Percentiles rank a stretch among this genome's conserved stretches.
phyloP scores from a whole-genome alignment of 2,113 vertebrate species.

The Redunca redunca region DNA sequence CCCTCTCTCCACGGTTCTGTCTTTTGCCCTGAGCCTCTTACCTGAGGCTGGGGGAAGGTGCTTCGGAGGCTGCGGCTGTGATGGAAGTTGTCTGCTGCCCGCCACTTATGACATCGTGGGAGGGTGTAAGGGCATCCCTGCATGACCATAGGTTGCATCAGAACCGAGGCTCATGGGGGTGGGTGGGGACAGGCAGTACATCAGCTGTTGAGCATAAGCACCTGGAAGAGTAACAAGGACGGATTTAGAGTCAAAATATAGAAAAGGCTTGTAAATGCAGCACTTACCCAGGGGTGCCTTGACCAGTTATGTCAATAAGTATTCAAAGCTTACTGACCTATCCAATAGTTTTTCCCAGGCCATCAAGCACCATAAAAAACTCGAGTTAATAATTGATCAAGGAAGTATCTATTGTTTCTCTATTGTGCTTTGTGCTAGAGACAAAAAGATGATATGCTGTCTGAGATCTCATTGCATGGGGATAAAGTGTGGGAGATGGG shows the following conservation, averaged over 20 bases:
- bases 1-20: background rate
- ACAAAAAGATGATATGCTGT: constrained; percentile 15
- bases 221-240: constrained; percentile 66
- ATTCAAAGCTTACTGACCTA: background rate
- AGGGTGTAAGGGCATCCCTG: constrained; percentile 81
- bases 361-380: background rate
- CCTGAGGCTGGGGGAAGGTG: constrained; percentile 73
- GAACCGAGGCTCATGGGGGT: constrained; percentile 73
- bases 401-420: background rate
- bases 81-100: constrained; percentile 31
- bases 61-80: constrained; percentile 64
- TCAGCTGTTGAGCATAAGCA: constrained; percentile 26
- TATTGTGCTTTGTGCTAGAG: background rate
- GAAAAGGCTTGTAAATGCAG: background rate
- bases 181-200: constrained; percentile 26
- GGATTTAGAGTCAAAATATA: constrained; percentile 22
- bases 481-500: background rate
- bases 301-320: background rate
- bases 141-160: constrained; percentile 85
- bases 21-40: constrained; percentile 64
- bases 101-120: constrained; percentile 82
- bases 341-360: background rate
- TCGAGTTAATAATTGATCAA: background rate
- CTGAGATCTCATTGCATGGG: background rate
- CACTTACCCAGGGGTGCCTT: background rate